Evolutionary conservation across 1,140 invertebrate genomes (phyloP), one percentile per base, ranked within the genome.

Genomic region (Pogonus chalceus): DNA sequence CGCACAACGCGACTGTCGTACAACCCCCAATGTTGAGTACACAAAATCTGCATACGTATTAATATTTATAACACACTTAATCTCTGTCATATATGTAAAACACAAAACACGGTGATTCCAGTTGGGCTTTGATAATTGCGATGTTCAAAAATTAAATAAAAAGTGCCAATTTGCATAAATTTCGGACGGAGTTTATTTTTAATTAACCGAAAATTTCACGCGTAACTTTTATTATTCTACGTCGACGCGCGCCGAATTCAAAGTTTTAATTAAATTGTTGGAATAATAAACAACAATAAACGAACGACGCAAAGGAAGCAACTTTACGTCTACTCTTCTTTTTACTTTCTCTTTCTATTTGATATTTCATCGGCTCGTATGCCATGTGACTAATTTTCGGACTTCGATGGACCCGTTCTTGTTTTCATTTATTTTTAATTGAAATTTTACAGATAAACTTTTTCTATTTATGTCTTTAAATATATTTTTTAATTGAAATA

Each of bases 51-150:
- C 54, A 52, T 51, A 43, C 4, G 35, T 48, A 52, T 52, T 56
- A 56, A 56, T 56, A 56, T 56, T 56, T 56, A 56, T 52, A 51
- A 49, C 39, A 22, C 50, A 52, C 39, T 56, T 56, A 56, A 56
- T 56, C 50, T 56, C 20, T 56, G 50, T 51, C 50, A 56, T 49
- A 46, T 52, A 49, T 37, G 54, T 56, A 51, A 43, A 43, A 43
- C 18, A 12, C 37, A 43, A 43, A 43, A 31, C 26, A 31, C 4
- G 26, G 26, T 31, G 26, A 31, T 31, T 31, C 26, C 26, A 7
- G 26, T 31, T 10, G 18, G 7, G 37, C 37, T 18, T 7, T 43
- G 18, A 43, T 43, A 43, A 43, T 43, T 43, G 37, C 37, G 18
- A 43, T 43, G 37, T 18, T 43, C 37, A 18, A 43, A 31, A 43